Evolutionary conservation across 2,797 vertebrate genomes (phyloP).

Genomic region (Urosaurus nigricauda): DNA sequence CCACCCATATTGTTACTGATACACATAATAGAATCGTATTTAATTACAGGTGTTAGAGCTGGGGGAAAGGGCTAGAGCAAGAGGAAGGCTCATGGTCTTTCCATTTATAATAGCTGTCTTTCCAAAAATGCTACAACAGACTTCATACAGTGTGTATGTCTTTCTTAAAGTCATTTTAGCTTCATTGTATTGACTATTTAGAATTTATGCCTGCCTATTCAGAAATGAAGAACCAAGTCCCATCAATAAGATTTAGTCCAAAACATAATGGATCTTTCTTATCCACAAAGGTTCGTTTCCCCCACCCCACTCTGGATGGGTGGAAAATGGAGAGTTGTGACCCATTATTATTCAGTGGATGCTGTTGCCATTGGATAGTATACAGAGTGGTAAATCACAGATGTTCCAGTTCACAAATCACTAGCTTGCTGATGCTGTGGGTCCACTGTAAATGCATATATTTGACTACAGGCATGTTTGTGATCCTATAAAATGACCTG

Average conservation of each 20-base stretch:
- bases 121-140: not conserved
- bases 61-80: not conserved
- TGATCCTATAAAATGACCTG: not conserved
- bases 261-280: not conserved
- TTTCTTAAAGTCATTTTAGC: not conserved
- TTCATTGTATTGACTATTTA: not conserved
- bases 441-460: not conserved
- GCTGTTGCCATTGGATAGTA: no score
- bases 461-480: no score
- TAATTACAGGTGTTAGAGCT: not conserved
- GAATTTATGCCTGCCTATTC: not conserved
- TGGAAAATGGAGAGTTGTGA: no score
- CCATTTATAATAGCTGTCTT: not conserved
- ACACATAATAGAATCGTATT: not conserved
- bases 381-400: no score
- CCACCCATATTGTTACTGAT: not conserved
- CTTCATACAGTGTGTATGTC: not conserved
- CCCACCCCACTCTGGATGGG: no score
- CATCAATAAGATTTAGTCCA: not conserved
- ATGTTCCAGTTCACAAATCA: no score
- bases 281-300: no score
- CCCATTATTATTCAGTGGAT: no score
- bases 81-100: not conserved
- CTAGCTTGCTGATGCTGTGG: no score
- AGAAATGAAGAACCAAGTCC: not conserved